Conservation (phyloP, 1,140 invertebrate species). For the Colletes latitarsis region DNA sequence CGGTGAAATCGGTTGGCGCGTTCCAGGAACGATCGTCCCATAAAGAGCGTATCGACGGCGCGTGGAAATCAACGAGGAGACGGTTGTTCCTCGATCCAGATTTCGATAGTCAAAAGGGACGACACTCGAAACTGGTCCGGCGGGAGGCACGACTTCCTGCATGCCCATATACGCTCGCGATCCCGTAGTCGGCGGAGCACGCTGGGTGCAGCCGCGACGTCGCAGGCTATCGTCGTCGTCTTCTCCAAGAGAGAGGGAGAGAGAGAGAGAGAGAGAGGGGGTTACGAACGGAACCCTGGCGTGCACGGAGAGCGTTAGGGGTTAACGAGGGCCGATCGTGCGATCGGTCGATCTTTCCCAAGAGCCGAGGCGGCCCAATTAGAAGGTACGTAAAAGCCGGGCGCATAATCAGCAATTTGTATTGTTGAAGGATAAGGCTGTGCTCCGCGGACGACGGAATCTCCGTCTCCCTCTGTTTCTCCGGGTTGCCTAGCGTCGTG, state of each 20-base stretch:
- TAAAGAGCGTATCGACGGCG: constrained; percentile 23
- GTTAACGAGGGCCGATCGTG: constrained; percentile 73
- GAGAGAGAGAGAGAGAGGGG: background rate
- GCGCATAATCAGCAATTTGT: constrained; percentile 76
- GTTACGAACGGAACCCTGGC: constrained; percentile 48
- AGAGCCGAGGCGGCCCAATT: constrained; percentile 72
- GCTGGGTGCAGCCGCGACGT: no score
- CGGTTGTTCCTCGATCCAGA: constrained; percentile 20
- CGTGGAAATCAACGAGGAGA: background rate
- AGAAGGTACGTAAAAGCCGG: constrained; percentile 72
- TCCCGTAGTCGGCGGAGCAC: no score
- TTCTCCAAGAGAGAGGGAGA: background rate
- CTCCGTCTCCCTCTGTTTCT: constrained; percentile 8
- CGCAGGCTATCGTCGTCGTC: no score
- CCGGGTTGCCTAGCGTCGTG: background rate
- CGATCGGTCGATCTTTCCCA: constrained; percentile 73
- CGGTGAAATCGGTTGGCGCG: background rate
- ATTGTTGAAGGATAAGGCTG: constrained; percentile 68
- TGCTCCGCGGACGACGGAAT: constrained; percentile 11
- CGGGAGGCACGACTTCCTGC: constrained; percentile 28
- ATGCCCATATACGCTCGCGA: constrained; percentile 6
- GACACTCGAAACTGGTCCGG: constrained; percentile 21
- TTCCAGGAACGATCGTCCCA: background rate
- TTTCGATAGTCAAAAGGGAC: constrained; percentile 43
- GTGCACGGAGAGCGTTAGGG: constrained; percentile 67